Percentiles rank a stretch among this genome's conserved stretches.
Evolutionary conservation across 2,888 invertebrate species (phyloP).

Genomic region (Galerucella pusilla): DNA sequence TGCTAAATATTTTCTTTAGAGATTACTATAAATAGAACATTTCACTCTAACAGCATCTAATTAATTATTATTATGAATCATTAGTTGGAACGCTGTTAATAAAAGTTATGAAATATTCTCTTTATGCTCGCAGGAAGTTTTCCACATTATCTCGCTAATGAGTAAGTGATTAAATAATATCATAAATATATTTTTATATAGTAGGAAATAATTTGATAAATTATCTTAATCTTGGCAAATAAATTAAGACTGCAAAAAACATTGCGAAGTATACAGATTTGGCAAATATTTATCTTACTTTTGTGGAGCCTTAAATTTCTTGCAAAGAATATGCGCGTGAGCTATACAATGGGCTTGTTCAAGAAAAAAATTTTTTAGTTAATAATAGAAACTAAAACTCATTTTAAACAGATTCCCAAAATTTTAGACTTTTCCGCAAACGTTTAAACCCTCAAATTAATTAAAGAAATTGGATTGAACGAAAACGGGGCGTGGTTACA

Average conservation of each 20-base stretch:
- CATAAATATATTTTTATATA: background rate
- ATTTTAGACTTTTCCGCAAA: too few relatives aligned
- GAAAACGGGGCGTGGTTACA: too few relatives aligned
- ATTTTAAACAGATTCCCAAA: too few relatives aligned
- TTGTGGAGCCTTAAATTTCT: too few relatives aligned
- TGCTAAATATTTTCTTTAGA: background rate
- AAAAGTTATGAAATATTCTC: background rate
- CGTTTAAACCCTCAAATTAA: too few relatives aligned
- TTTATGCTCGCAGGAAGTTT: conserved; percentile 6
- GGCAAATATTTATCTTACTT: too few relatives aligned
- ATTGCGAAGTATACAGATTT: background rate
- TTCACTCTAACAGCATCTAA: background rate
- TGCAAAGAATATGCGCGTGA: too few relatives aligned
- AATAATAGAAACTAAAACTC: too few relatives aligned
- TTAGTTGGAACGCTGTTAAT: background rate
- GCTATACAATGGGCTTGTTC: too few relatives aligned
- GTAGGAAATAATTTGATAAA: conserved; percentile 13
- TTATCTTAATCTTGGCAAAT: background rate
- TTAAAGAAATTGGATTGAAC: too few relatives aligned
- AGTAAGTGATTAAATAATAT: conserved; percentile 12
- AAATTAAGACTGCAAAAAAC: background rate
- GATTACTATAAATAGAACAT: conserved; percentile 5
- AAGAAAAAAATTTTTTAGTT: too few relatives aligned
- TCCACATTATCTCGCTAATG: conserved; percentile 18
- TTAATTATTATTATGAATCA: conserved; percentile 1